These are phyloP conservation scores for Gonocerus acuteangulatus DNA, from an alignment of 2,888 invertebrate species.

Conservation along the genomic window DNA sequence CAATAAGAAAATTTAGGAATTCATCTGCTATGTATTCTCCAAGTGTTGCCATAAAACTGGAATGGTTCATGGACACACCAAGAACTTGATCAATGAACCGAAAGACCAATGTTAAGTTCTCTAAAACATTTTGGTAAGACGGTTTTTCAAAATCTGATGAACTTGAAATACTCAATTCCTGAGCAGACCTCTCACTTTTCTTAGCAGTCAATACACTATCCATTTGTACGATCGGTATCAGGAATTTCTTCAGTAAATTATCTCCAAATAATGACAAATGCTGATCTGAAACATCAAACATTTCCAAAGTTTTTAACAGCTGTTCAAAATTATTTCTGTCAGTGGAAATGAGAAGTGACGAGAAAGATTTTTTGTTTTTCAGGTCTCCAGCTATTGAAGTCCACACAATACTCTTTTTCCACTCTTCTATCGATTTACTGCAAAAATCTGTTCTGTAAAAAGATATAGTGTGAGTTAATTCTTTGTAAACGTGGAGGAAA, in stretches of 20 bases:
- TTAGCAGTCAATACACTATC: constrained; percentile 46
- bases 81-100: constrained; percentile 53
- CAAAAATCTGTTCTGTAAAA: constrained; percentile 4
- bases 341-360: constrained; percentile 42
- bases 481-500: constrained; percentile 48
- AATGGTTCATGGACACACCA: constrained; percentile 46
- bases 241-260: constrained; percentile 52
- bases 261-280: constrained; percentile 53
- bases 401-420: constrained; percentile 33
- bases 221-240: constrained; percentile 52
- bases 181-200: constrained; percentile 41
- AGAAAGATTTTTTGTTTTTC: constrained; percentile 4
- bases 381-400: constrained; percentile 19
- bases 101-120: constrained; percentile 52
- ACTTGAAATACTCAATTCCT: constrained; percentile 44
- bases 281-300: constrained; percentile 44
- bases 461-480: constrained; percentile 42
- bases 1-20: constrained; percentile 58
- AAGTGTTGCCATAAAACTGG: constrained; percentile 49
- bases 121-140: constrained; percentile 50
- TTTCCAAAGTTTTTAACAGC: constrained; percentile 38
- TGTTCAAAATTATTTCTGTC: constrained; percentile 42
- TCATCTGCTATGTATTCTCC: constrained; percentile 49
- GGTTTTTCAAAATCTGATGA: constrained; percentile 44
- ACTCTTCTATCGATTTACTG: constrained; percentile 25